These are phyloP conservation scores for Catocala sponsa DNA, from an alignment of 2,888 invertebrate species.

Conservation along the genomic window DNA sequence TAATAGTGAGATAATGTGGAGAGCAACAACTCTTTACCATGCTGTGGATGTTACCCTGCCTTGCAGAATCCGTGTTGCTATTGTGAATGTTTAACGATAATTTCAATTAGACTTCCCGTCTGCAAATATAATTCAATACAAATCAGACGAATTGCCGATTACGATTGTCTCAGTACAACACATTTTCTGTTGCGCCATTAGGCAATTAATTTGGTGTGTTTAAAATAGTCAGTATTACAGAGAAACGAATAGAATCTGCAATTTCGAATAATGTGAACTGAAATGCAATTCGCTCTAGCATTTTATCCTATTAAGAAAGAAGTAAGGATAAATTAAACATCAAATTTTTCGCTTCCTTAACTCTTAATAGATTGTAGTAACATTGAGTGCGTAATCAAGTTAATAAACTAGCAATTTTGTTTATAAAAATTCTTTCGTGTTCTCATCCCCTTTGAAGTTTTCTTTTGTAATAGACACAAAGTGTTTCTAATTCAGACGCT, in stretches of 20 bases:
- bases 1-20: no score
- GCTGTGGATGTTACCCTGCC: no score
- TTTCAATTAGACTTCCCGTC: no score
- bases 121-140: no score
- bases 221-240: no score
- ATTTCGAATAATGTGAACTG: conserved; percentile 1
- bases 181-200: no score
- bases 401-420: conserved; percentile 56
- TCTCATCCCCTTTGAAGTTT: conserved; percentile 58
- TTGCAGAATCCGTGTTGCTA: no score
- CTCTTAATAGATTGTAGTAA: conserved; percentile 22
- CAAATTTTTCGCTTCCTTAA: conserved; percentile 10
- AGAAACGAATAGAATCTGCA: background rate
- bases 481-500: conserved; percentile 63
- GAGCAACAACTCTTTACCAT: no score
- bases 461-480: conserved; percentile 68
- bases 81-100: no score
- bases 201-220: no score
- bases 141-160: no score
- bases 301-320: conserved; percentile 4
- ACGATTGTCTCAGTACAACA: no score
- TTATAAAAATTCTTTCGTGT: conserved; percentile 48
- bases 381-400: conserved; percentile 40
- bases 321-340: background rate
- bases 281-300: conserved; percentile 8